Base-by-base conservation (phyloP, 2,888 invertebrate genomes). In the Athrips mouffetella region DNA sequence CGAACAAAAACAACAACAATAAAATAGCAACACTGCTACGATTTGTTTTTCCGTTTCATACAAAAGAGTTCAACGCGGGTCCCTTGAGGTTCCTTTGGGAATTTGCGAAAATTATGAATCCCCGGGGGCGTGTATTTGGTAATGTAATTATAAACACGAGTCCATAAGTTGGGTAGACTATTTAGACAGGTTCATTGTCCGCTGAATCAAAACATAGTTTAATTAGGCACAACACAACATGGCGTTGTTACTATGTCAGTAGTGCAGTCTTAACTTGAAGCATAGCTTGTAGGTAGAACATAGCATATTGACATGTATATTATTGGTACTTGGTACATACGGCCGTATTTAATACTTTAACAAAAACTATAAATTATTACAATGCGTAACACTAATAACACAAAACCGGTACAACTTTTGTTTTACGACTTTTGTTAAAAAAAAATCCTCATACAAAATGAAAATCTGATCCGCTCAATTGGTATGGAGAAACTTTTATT, bases 31-130 rank as follows among this genome's bases (percentile, higher is more conserved):
- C 18, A 10, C n/a, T 11, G 1, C 5, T 25, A 45, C 45, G 23
- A 10, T 37, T 13, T 31, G 29, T 42, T 29, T 27, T 11, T 11
- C n/a, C 8, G 7, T 11, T 16, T 7, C 29, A 16, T 40, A 53
- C 47, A 45, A 51, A 51, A 51, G 51, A 54, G 29, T 49, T 51
- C 49, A 54, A 54, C 53, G 53, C 35, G 49, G 25, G 30, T 20
- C 31, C 29, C 27, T 37, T 21, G 5, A 8, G 31, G 13, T 13
- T 8, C 8, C 20, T n/a, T n/a, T n/a, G n/a, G n/a, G n/a, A n/a
- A 47, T 27, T 47, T 47, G n/a, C 2, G 16, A 3, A 39, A 18
- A 8, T 15, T 30, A 18, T 15, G 31, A n/a, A 31, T 3, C 2
- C 13, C 11, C 2, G 2, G n/a, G 15, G 31, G 11, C 15, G 6